phyloP scores from a whole-genome alignment of 2,888 invertebrate species.

The Dyspetes luteomarginatus region DNA sequence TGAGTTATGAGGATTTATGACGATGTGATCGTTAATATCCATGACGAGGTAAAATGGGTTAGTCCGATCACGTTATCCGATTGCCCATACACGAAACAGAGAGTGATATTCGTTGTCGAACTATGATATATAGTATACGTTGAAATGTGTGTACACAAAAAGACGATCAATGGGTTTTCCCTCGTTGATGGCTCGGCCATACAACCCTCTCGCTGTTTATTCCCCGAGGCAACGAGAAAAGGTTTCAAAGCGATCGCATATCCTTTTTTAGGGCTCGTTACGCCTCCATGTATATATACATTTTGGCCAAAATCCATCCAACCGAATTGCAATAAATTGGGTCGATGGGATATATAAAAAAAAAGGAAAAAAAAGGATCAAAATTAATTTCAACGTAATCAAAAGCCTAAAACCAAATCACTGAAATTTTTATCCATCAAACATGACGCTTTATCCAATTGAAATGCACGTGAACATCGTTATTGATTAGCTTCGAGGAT shows the following conservation, averaged over 20 bases:
- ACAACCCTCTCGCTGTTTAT: not conserved
- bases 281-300: not conserved
- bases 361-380: not conserved
- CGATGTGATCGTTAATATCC: constrained; percentile 38
- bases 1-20: constrained; percentile 36
- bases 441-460: not conserved
- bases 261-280: not conserved
- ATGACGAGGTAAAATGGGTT: constrained; percentile 19
- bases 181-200: not conserved
- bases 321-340: not conserved
- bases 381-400: not conserved
- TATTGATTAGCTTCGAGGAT: not conserved
- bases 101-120: not conserved
- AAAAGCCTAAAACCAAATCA: not conserved
- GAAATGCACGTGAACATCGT: not conserved
- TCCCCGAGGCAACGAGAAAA: not conserved
- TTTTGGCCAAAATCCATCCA: not conserved
- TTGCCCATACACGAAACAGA: not conserved
- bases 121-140: not conserved
- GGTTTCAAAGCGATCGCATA: not conserved
- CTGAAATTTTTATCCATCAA: not conserved
- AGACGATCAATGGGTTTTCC: not conserved
- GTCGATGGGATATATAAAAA: not conserved
- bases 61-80: constrained; percentile 15
- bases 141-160: not conserved